phyloP scores from a whole-genome alignment of 1,140 invertebrate species.

The Drosophila equinoxialis region DNA sequence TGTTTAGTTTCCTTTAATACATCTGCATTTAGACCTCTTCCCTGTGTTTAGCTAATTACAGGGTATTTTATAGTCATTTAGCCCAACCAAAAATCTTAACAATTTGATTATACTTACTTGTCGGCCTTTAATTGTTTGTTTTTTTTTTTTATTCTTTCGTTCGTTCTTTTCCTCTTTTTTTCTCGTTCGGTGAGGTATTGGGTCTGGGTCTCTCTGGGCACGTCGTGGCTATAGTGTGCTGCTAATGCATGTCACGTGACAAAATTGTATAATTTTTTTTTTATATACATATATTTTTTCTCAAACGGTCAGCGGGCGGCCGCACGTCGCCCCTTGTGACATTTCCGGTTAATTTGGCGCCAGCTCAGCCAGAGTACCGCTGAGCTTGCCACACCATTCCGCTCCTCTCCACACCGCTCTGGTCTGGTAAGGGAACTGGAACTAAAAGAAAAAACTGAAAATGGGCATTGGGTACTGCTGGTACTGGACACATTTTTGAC shows the following conservation, averaged over 20 bases:
- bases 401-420: not conserved
- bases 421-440: not conserved
- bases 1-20: not conserved
- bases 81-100: constrained; percentile 16
- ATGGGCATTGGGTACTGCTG: constrained; percentile 4
- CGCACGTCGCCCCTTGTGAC: constrained; percentile 80
- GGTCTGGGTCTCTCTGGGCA: constrained; percentile 39
- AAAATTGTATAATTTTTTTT: constrained; percentile 75
- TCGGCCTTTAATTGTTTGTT: constrained; percentile 72
- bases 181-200: not conserved
- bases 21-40: not conserved
- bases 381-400: constrained; percentile 15
- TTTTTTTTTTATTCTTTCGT: constrained; percentile 36
- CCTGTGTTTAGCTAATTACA: constrained; percentile 18
- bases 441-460: not conserved
- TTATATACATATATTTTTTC: not conserved
- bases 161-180: constrained; percentile 34
- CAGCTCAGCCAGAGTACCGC: constrained; percentile 61
- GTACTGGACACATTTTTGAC: constrained; percentile 60
- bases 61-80: constrained; percentile 16
- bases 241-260: constrained; percentile 80
- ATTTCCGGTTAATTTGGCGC: constrained; percentile 81
- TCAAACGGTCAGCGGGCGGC: constrained; percentile 73
- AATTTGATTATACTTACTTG: constrained; percentile 55
- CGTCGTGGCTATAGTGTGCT: constrained; percentile 45